These are phyloP conservation scores for Nebria salina DNA, from an alignment of 2,888 invertebrate species.

Conservation along the genomic window DNA sequence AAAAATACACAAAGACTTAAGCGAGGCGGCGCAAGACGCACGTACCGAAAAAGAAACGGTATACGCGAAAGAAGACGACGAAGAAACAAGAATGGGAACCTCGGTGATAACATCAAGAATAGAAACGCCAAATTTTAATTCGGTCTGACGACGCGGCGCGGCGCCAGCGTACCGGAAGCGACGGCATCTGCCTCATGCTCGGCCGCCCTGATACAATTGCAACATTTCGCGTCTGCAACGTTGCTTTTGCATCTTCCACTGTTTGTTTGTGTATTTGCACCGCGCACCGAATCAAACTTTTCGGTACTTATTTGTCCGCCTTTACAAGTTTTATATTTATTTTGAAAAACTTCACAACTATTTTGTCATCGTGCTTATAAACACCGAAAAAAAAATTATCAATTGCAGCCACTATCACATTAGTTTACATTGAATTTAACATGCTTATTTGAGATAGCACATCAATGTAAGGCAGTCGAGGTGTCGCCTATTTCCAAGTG, in stretches of 20 bases:
- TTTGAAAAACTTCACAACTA: background rate
- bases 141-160: slow-evolving; percentile 47
- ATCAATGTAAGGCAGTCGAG: background rate
- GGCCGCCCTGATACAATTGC: slow-evolving; percentile 49
- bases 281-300: background rate
- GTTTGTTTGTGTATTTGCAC: background rate
- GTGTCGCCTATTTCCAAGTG: slow-evolving; percentile 40
- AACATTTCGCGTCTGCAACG: slow-evolving; percentile 6
- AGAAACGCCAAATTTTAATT: slow-evolving; percentile 51
- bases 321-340: background rate
- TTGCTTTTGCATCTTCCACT: background rate
- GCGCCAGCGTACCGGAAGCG: slow-evolving; percentile 50
- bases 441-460: no score
- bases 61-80: background rate
- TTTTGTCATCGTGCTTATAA: background rate
- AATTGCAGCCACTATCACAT: background rate
- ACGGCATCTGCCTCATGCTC: slow-evolving; percentile 50
- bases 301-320: background rate
- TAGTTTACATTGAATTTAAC: no score
- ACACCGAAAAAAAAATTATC: background rate
- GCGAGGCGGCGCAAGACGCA: background rate
- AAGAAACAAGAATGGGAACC: background rate
- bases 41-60: no score
- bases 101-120: slow-evolving; percentile 25
- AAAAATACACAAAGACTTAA: slow-evolving; percentile 20